Conservation (phyloP, 2,113 vertebrate genomes). For the Scolopax mira region DNA sequence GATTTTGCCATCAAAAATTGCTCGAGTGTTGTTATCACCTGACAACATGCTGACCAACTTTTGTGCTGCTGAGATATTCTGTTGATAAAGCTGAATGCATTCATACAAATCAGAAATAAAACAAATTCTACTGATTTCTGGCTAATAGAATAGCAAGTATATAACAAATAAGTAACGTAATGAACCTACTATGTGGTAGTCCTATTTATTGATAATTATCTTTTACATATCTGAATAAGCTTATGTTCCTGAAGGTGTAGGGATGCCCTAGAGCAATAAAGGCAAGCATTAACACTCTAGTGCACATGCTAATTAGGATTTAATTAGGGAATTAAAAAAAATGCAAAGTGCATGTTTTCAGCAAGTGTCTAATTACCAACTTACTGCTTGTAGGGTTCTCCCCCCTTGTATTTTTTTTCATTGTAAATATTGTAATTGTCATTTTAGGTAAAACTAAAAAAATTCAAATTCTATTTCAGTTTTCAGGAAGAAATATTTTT, state of each 20-base stretch:
- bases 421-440: conserved; percentile 72
- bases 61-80: neutral
- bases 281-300: conserved; percentile 76
- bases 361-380: conserved; percentile 68
- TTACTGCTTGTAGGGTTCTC: conserved; percentile 53
- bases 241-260: conserved; percentile 70
- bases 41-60: neutral
- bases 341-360: conserved; percentile 70
- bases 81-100: neutral
- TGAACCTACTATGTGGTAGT: neutral
- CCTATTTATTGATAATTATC: conserved; percentile 74
- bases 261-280: conserved; percentile 71
- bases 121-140: neutral
- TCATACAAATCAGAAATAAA: neutral
- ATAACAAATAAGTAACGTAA: conserved; percentile 20
- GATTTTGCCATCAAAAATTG: neutral
- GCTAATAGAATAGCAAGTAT: neutral
- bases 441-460: conserved; percentile 64
- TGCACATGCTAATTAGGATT: conserved; percentile 79
- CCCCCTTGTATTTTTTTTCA: conserved; percentile 60
- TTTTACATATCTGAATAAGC: conserved; percentile 68
- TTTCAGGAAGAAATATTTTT: conserved; percentile 57
- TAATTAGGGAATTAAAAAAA: conserved; percentile 79
- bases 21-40: neutral
- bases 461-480: conserved; percentile 55